These are phyloP conservation scores for Mus musculus DNA, from an alignment of 2,113 vertebrate genomes.

Conservation along the genomic window DNA sequence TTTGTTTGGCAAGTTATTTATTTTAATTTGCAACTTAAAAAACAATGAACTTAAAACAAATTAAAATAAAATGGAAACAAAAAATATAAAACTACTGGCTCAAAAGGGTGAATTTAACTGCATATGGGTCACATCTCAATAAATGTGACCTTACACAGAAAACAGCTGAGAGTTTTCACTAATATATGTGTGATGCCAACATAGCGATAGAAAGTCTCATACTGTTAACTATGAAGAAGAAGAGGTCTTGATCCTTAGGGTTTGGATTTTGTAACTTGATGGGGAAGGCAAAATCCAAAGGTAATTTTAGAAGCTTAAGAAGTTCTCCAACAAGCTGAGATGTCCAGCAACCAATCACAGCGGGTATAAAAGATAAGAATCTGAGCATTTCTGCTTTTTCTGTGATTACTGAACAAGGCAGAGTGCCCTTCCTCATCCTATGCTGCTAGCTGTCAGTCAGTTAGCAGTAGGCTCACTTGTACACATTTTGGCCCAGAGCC, in stretches of 20 bases:
- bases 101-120: background rate
- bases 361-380: background rate
- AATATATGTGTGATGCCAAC: background rate
- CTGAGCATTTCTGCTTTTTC: background rate
- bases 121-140: background rate
- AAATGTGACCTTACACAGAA: background rate
- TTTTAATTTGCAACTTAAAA: background rate
- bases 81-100: background rate
- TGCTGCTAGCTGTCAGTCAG: background rate
- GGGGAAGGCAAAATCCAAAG: background rate
- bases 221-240: background rate
- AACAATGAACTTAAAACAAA: background rate
- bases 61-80: background rate
- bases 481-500: background rate
- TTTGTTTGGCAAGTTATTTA: background rate
- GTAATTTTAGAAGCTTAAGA: background rate
- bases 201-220: background rate
- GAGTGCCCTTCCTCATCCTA: background rate
- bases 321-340: background rate
- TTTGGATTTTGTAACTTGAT: background rate
- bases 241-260: background rate
- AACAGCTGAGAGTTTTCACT: background rate
- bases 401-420: background rate
- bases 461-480: background rate
- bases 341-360: background rate